These are phyloP conservation scores for Pogonus chalceus DNA, from an alignment of 1,140 invertebrate genomes.

Conservation along the genomic window DNA sequence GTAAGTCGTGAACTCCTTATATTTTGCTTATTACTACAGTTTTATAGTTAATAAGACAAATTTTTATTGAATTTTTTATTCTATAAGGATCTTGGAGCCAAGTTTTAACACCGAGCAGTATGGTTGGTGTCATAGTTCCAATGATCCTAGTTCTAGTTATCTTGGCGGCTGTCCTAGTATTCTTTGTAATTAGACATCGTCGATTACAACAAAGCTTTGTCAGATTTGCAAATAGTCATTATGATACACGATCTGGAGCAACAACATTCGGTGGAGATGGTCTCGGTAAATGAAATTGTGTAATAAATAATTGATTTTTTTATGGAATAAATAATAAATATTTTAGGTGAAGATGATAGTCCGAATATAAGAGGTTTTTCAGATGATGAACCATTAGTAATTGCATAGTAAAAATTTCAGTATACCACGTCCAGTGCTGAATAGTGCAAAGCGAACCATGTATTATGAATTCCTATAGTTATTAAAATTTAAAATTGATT, in stretches of 20 bases:
- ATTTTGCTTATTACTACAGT: slow-evolving; percentile 5
- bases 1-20: not conserved
- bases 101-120: slow-evolving; percentile 16
- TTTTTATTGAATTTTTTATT: slow-evolving; percentile 11
- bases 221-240: slow-evolving; percentile 76
- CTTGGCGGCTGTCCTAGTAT: slow-evolving; percentile 48
- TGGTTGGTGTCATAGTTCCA: slow-evolving; percentile 37
- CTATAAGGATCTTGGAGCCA: slow-evolving; percentile 7
- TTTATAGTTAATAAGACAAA: slow-evolving; percentile 8
- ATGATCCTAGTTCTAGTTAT: slow-evolving; percentile 43
- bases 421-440: slow-evolving; percentile 2
- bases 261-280: slow-evolving; percentile 71
- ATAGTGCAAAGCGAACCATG: slow-evolving; percentile 3
- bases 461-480: not conserved
- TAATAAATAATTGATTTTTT: slow-evolving; percentile 8
- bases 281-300: slow-evolving; percentile 38
- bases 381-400: slow-evolving; percentile 86
- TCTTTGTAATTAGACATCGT: slow-evolving; percentile 60
- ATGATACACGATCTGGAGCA: slow-evolving; percentile 72
- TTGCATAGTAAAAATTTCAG: slow-evolving; percentile 49
- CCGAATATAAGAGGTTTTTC: slow-evolving; percentile 84
- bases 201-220: slow-evolving; percentile 67
- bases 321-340: slow-evolving; percentile 18
- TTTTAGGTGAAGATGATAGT: slow-evolving; percentile 74
- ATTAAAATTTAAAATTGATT: not conserved